Evolutionary conservation across 1,140 invertebrate genomes (phyloP).

Genomic region (Bombyx mandarina): DNA sequence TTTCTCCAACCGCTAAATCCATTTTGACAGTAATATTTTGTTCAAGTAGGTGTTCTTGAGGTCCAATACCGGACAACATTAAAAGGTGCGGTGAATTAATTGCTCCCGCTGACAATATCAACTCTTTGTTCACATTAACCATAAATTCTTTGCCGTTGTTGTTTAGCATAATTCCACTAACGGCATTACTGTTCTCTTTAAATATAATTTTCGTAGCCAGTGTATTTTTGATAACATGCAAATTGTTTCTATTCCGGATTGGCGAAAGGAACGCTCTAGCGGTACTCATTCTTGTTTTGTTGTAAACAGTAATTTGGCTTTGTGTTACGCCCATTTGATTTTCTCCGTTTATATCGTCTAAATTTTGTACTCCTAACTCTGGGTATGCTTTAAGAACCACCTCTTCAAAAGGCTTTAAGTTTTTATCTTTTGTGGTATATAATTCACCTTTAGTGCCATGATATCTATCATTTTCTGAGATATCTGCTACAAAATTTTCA

Average conservation of each 20-base stretch:
- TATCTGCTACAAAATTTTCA: constrained; percentile 76
- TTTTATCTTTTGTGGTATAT: constrained; percentile 80
- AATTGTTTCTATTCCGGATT: background rate
- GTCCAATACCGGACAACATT: background rate
- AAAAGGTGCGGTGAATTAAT: background rate
- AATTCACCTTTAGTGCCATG: constrained; percentile 80
- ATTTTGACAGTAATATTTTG: background rate
- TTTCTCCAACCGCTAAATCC: background rate
- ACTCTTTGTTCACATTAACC: background rate
- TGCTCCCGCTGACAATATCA: background rate
- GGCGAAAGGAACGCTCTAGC: constrained; percentile 34
- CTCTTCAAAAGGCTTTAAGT: constrained; percentile 77
- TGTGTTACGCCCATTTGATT: constrained; percentile 57
- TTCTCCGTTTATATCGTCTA: constrained; percentile 70
- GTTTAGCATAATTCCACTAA: background rate
- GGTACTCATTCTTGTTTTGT: constrained; percentile 59
- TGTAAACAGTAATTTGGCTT: constrained; percentile 50
- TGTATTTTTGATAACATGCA: background rate
- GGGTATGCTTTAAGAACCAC: constrained; percentile 78
- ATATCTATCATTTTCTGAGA: constrained; percentile 14
- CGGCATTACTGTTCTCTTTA: background rate
- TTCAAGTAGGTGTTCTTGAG: background rate
- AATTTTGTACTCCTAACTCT: constrained; percentile 78
- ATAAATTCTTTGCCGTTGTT: background rate
- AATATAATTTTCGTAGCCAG: background rate